A percentile compares a stretch with the other conserved stretches of the same genome.
Evolutionary conservation across 2,888 invertebrate species (phyloP).

Genomic region (Pseudolycoriella hygida): DNA sequence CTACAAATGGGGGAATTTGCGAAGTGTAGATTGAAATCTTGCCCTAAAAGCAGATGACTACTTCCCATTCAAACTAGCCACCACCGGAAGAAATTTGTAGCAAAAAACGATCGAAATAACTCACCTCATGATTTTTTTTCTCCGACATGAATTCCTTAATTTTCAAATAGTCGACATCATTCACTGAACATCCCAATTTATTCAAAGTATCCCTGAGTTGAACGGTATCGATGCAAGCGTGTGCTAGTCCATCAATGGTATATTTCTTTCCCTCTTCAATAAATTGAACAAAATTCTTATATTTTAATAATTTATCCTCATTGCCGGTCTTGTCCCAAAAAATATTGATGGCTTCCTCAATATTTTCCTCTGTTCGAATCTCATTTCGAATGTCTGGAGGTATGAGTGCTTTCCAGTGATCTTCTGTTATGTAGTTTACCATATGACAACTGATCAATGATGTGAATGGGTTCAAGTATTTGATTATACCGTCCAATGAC

Average conservation of each 20-base stretch:
- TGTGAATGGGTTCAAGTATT: slow-evolving; percentile 39
- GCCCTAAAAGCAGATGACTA: no score
- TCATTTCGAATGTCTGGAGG: slow-evolving; percentile 35
- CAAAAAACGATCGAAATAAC: slow-evolving; percentile 2
- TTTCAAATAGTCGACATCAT: slow-evolving; percentile 15
- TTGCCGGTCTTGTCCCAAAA: slow-evolving; percentile 30
- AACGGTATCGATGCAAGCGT: slow-evolving; percentile 29
- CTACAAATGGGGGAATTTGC: neutral
- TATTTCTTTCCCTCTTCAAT: neutral
- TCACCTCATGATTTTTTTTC: slow-evolving; percentile 68
- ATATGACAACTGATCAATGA: slow-evolving; percentile 59
- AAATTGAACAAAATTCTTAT: slow-evolving; percentile 5
- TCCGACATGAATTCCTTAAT: slow-evolving; percentile 56
- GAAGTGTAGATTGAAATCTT: no score
- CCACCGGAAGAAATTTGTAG: no score
- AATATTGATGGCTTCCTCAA: slow-evolving; percentile 29
- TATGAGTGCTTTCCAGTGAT: slow-evolving; percentile 43
- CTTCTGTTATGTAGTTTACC: slow-evolving; percentile 50
- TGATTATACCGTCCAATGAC: slow-evolving; percentile 33
- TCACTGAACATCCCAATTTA: slow-evolving; percentile 11
- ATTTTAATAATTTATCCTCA: neutral
- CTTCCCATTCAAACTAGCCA: no score
- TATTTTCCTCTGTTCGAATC: slow-evolving; percentile 26
- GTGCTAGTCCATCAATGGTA: slow-evolving; percentile 14
- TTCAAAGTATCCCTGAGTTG: slow-evolving; percentile 27